phyloP scores from a whole-genome alignment of 2,888 invertebrate species.

The Leucoma salicis region DNA sequence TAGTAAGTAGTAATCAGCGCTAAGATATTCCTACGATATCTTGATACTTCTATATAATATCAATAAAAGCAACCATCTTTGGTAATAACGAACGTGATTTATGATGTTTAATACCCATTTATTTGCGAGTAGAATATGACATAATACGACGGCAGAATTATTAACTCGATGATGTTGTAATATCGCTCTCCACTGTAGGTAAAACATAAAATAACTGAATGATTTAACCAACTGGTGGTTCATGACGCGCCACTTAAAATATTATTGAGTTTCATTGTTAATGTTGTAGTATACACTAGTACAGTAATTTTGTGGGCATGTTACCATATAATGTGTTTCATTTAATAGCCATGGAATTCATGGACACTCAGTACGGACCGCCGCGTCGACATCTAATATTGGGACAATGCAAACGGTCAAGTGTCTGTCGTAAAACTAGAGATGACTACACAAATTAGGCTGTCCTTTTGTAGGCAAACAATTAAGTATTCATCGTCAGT shows the following conservation, averaged over 20 bases:
- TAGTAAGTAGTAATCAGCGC: no score
- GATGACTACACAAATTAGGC: constrained; percentile 62
- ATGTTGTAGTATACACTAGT: constrained; percentile 40
- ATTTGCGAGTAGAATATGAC: constrained; percentile 11
- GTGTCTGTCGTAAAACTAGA: constrained; percentile 73
- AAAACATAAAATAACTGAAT: constrained; percentile 13
- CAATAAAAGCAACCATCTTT: constrained; percentile 3
- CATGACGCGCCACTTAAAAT: constrained; percentile 25
- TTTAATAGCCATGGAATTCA: constrained; percentile 37
- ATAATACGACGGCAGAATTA: constrained; percentile 7
- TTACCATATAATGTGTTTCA: constrained; percentile 45
- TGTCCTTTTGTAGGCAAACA: constrained; percentile 67
- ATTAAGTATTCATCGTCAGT: constrained; percentile 65
- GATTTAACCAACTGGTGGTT: constrained; percentile 14
- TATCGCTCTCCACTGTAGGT: no score
- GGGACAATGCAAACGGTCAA: constrained; percentile 71
- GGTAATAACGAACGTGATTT: constrained; percentile 10
- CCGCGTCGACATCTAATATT: constrained; percentile 48
- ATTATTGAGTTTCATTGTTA: constrained; percentile 26
- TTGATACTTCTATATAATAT: constrained; percentile 7
- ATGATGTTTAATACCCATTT: constrained; percentile 16
- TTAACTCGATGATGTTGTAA: no score
- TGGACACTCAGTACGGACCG: constrained; percentile 42
- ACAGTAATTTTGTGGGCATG: constrained; percentile 35
- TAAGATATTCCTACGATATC: no score